These are phyloP conservation scores for Hermetia illucens DNA, from an alignment of 1,140 invertebrate species.

Conservation along the genomic window DNA sequence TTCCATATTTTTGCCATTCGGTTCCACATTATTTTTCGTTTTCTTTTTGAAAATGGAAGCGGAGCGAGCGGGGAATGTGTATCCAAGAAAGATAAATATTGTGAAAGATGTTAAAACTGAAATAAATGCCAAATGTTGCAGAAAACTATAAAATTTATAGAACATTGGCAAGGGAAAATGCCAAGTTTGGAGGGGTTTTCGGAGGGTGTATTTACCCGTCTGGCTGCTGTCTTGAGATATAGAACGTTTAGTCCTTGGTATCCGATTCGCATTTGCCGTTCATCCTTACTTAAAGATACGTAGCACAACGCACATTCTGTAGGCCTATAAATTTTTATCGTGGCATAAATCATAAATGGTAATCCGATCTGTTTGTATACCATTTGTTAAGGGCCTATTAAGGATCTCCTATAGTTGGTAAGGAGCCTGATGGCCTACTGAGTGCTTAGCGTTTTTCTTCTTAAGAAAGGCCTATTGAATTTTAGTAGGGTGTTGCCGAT, in stretches of 20 bases:
- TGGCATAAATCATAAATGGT: neutral
- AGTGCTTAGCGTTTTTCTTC: too few relatives aligned
- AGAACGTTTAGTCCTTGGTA: too few relatives aligned
- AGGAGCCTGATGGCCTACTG: too few relatives aligned
- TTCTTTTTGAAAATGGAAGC: neutral
- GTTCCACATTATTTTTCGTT: neutral
- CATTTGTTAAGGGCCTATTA: neutral
- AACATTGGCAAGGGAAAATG: neutral
- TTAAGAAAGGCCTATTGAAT: too few relatives aligned
- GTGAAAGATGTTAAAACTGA: too few relatives aligned
- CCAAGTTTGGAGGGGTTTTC: too few relatives aligned
- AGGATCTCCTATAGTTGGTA: too few relatives aligned
- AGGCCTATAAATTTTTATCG: slow-evolving; percentile 1
- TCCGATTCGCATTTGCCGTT: neutral
- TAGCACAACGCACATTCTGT: neutral
- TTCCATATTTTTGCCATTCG: neutral
- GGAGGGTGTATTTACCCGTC: too few relatives aligned
- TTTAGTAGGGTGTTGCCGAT: too few relatives aligned
- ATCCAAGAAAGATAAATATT: too few relatives aligned
- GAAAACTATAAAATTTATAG: slow-evolving; percentile 1
- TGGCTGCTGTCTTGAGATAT: too few relatives aligned
- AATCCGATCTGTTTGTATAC: neutral
- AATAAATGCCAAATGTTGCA: slow-evolving; percentile 3
- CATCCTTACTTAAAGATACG: neutral
- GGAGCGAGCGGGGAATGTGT: too few relatives aligned